Percentiles rank a stretch among this genome's conserved stretches.
These are phyloP conservation scores for Andricus curvator DNA, from an alignment of 2,888 invertebrate species.

Conservation along the genomic window DNA sequence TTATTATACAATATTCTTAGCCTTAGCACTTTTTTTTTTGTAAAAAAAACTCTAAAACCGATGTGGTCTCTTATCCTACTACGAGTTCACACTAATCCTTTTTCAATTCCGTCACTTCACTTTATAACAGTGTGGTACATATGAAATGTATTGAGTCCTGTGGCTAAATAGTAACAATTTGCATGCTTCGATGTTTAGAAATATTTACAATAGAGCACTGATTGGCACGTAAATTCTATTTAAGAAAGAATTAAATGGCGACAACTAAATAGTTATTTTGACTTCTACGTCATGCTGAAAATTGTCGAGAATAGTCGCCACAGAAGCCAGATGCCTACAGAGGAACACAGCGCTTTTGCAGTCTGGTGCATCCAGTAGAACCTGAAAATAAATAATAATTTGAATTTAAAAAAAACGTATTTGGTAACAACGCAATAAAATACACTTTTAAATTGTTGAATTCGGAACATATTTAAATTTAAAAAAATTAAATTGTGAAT, in stretches of 20 bases:
- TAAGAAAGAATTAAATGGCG: background rate
- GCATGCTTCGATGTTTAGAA: background rate
- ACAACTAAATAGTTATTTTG: background rate
- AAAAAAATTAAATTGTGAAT: too few relatives aligned
- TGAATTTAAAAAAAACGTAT: background rate
- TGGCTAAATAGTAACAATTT: background rate
- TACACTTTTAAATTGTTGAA: too few relatives aligned
- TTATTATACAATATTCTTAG: too few relatives aligned
- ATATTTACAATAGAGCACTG: background rate
- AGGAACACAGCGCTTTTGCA: slow-evolving; percentile 73
- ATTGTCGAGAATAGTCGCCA: slow-evolving; percentile 77
- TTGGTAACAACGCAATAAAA: too few relatives aligned
- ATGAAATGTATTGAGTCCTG: background rate
- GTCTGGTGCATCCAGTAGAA: slow-evolving; percentile 80
- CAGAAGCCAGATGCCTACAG: slow-evolving; percentile 75
- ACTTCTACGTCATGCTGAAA: slow-evolving; percentile 41
- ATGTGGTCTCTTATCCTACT: background rate
- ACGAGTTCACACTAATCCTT: background rate
- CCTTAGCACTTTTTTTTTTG: too few relatives aligned
- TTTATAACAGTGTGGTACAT: background rate
- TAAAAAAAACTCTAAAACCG: background rate
- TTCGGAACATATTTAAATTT: too few relatives aligned
- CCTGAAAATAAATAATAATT: slow-evolving; percentile 75
- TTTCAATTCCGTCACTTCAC: background rate
- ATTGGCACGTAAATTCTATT: background rate